Evolutionary conservation across 92 coral and sea anemone species (phyloP).

Genomic region (Virgularia gustaviana): DNA sequence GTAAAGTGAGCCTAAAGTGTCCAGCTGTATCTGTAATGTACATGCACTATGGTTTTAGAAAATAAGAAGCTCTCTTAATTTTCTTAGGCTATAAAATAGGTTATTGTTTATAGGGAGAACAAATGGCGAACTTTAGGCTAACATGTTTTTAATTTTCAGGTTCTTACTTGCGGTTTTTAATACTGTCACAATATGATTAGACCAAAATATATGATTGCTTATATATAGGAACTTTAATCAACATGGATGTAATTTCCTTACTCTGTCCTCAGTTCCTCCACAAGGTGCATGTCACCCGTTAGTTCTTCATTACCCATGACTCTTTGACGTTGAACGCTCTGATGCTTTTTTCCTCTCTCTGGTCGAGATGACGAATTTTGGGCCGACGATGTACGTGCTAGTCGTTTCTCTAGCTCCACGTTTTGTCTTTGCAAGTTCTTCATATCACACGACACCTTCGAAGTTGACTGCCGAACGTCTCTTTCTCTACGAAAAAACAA

Average conservation of each 20-base stretch:
- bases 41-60: no score
- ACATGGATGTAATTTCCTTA: no score
- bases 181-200: background rate
- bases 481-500: slow-evolving; percentile 52
- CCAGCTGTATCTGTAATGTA: no score
- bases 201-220: background rate
- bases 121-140: no score
- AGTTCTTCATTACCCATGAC: slow-evolving; percentile 29
- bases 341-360: slow-evolving; percentile 26
- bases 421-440: slow-evolving; percentile 76
- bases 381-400: slow-evolving; percentile 62
- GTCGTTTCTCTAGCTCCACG: slow-evolving; percentile 78
- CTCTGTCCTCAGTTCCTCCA: slow-evolving; percentile 68
- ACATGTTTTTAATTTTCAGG: no score
- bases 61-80: no score
- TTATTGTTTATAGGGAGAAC: no score
- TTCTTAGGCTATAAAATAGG: no score
- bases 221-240: background rate
- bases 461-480: slow-evolving; percentile 59
- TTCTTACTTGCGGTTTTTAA: no score
- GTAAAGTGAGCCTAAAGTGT: no score
- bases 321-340: slow-evolving; percentile 37
- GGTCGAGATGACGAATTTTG: slow-evolving; percentile 32
- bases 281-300: slow-evolving; percentile 42
- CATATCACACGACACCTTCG: slow-evolving; percentile 60